Base-by-base conservation (phyloP, 1,140 invertebrate genomes). In the Heliothis subflexa region DNA sequence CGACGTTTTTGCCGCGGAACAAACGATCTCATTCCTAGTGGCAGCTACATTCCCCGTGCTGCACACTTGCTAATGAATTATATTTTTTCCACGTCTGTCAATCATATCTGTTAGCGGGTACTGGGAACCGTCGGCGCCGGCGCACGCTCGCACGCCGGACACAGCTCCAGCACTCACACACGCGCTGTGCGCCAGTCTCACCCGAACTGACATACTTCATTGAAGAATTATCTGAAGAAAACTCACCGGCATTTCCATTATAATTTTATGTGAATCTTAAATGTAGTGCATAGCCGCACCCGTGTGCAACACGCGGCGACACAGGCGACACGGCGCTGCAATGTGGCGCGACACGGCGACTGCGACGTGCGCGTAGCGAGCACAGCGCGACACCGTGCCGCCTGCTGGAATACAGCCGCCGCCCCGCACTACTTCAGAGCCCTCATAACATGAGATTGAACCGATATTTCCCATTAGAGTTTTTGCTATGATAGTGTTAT, bases 11-110 rank as follows among this genome's bases (percentile, higher is more conserved):
- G 83, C 75, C 62, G 70, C 64, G 33, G 49, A 64, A 76, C 78
- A 78, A 81, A 73, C 84, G 80, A 84, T 86, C 81, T 74, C 77
- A 81, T 83, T 86, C 50, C 61, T 45, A 55, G 49, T 57, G 70
- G 55, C 70, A 71, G 78, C 82, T 28, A 78, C 83, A 83, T 82
- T 83, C 82, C 74, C 64, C 61, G 64, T 77, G 80, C 66, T 74
- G 61, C 73, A 47, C 64, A 82, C 66, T 79, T 74, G 80, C 79
- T 83, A 83, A 84, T 80, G 78, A 81, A 80, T 81, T 55, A 79
- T 49, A 75, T 87, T 87, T 88, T 87, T 87, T 81, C 70, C 21
- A 47, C 68, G 73, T 68, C 54, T 80, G 83, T 87, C 86, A 88
- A 86, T 87, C 86, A 87, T 86, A 86, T 80, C 82, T 78, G 74